These are phyloP conservation scores for Sarcoramphus papa DNA, from an alignment of 2,797 vertebrate species.

Conservation along the genomic window DNA sequence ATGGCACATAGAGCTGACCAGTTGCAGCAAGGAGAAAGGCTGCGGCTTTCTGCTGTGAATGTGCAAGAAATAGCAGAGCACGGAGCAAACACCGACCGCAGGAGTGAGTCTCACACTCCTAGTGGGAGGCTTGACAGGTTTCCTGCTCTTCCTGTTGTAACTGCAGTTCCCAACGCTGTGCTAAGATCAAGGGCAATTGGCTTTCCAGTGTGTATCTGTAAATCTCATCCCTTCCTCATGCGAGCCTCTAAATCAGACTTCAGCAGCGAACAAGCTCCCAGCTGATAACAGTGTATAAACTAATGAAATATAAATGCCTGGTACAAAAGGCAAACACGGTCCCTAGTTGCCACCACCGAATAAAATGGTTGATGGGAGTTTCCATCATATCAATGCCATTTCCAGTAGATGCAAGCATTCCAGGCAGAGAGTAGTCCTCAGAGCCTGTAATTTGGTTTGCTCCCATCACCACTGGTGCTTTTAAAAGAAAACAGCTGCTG, in stretches of 20 bases:
- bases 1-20: background rate
- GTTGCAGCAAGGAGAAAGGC: background rate
- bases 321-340: background rate
- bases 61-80: background rate
- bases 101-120: background rate
- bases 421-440: background rate
- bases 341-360: background rate
- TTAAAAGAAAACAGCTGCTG: conserved; percentile 16
- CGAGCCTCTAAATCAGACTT: background rate
- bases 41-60: background rate
- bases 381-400: background rate
- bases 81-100: background rate
- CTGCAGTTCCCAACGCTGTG: background rate
- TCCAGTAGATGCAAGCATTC: background rate
- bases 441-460: conserved; percentile 42
- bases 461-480: background rate
- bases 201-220: background rate
- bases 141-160: background rate
- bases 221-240: background rate
- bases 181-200: background rate
- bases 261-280: background rate
- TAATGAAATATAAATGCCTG: background rate
- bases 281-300: background rate
- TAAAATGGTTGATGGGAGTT: background rate
- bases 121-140: background rate